Percentiles rank a stretch among this genome's conserved stretches.
phyloP scores from a whole-genome alignment of 1,140 invertebrate genomes.

The Dendroctonus ponderosae region DNA sequence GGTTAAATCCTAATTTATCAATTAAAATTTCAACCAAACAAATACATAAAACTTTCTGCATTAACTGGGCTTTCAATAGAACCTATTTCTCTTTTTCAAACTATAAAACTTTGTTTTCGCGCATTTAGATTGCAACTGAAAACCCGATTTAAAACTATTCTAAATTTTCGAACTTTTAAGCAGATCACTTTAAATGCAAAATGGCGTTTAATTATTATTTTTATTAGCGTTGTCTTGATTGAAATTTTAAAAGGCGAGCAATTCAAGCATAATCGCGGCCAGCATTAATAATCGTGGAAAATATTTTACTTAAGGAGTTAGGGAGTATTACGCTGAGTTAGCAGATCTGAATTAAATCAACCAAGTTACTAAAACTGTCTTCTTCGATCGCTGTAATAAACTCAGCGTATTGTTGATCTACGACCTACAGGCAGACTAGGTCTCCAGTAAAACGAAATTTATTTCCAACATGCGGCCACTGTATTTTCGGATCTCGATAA shows the following conservation, averaged over 20 bases:
- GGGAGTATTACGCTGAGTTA: too few relatives aligned
- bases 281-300: not conserved
- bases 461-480: slow-evolving; percentile 4
- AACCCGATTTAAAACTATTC: slow-evolving; percentile 17
- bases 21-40: not conserved
- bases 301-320: too few relatives aligned
- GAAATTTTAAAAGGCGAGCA: slow-evolving; percentile 2
- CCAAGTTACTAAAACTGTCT: too few relatives aligned
- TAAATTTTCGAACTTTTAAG: slow-evolving; percentile 23
- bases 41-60: slow-evolving; percentile 13
- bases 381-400: slow-evolving; percentile 1
- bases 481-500: slow-evolving; percentile 1
- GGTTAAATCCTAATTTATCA: too few relatives aligned
- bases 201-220: slow-evolving; percentile 20
- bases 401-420: slow-evolving; percentile 1
- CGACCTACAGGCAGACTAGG: not conserved
- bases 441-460: slow-evolving; percentile 4
- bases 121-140: slow-evolving; percentile 12
- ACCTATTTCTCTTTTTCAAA: slow-evolving; percentile 22
- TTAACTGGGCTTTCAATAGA: slow-evolving; percentile 15
- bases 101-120: slow-evolving; percentile 22
- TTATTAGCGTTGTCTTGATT: slow-evolving; percentile 10
- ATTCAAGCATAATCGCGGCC: not conserved
- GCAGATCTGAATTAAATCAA: too few relatives aligned
- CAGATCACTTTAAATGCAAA: slow-evolving; percentile 21